A percentile compares a stretch with the other conserved stretches of the same genome.
phyloP scores from a whole-genome alignment of 2,797 vertebrate species.

The Falco naumanni region DNA sequence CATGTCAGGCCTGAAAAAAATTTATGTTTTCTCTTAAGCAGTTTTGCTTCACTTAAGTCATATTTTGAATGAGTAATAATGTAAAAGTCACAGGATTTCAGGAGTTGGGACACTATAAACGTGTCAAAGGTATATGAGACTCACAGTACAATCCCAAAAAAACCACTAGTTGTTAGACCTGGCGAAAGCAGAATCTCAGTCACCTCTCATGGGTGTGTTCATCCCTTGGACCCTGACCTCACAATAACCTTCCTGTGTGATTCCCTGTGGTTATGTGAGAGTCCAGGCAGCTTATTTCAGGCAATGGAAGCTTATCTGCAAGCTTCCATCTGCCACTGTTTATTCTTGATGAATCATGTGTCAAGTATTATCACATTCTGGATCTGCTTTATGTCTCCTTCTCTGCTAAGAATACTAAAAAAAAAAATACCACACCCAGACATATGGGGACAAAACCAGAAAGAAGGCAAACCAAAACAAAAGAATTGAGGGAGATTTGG shows the following conservation, averaged over 20 bases:
- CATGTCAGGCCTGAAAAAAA: background rate
- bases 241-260: background rate
- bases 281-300: background rate
- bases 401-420: background rate
- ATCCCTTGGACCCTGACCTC: background rate
- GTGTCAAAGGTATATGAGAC: background rate
- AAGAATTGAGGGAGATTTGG: background rate
- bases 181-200: background rate
- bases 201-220: background rate
- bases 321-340: slow-evolving; percentile 26
- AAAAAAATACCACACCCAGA: background rate
- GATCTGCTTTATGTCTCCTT: slow-evolving; percentile 18
- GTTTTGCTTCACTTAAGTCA: background rate
- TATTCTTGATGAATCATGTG: background rate
- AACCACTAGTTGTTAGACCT: background rate
- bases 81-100: background rate
- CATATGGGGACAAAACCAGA: background rate
- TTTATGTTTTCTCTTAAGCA: background rate
- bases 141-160: background rate
- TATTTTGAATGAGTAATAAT: background rate
- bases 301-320: background rate
- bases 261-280: background rate
- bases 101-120: background rate
- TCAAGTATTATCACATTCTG: background rate
- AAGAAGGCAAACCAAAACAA: background rate